Conservation (phyloP, 2,888 invertebrate genomes). For the Xestia sexstrigata region DNA sequence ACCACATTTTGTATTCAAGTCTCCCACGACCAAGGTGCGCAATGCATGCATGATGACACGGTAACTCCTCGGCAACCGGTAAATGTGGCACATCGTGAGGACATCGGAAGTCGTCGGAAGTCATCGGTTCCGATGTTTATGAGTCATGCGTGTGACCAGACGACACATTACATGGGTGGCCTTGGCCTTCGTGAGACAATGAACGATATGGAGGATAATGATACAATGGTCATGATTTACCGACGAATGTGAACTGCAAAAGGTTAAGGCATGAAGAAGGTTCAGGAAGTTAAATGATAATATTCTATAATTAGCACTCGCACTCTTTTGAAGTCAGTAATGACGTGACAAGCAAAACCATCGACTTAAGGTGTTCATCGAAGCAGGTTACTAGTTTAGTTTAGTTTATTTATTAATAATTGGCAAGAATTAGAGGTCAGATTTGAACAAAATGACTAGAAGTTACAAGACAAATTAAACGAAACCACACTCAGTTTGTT, state of each 20-base stretch:
- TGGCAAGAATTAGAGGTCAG: too few relatives aligned
- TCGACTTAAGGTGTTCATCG: background rate
- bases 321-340: background rate
- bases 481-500: too few relatives aligned
- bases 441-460: too few relatives aligned
- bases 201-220: constrained; percentile 36
- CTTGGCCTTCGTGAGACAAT: constrained; percentile 48
- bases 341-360: background rate
- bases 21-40: background rate
- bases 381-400: background rate
- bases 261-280: background rate
- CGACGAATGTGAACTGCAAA: constrained; percentile 9
- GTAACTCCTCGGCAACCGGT: constrained; percentile 12
- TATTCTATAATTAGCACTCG: background rate
- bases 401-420: too few relatives aligned
- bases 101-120: constrained; percentile 48
- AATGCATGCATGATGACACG: constrained; percentile 20
- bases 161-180: constrained; percentile 13
- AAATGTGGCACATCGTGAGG: constrained; percentile 19
- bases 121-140: constrained; percentile 43
- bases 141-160: constrained; percentile 57
- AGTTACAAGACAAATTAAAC: background rate
- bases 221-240: constrained; percentile 26
- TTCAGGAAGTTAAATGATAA: constrained; percentile 1
- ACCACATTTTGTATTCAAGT: constrained; percentile 46